Percentiles rank a stretch among this genome's conserved stretches.
These are phyloP conservation scores for Podarcis lilfordi DNA, from an alignment of 2,797 vertebrate genomes.

Conservation along the genomic window DNA sequence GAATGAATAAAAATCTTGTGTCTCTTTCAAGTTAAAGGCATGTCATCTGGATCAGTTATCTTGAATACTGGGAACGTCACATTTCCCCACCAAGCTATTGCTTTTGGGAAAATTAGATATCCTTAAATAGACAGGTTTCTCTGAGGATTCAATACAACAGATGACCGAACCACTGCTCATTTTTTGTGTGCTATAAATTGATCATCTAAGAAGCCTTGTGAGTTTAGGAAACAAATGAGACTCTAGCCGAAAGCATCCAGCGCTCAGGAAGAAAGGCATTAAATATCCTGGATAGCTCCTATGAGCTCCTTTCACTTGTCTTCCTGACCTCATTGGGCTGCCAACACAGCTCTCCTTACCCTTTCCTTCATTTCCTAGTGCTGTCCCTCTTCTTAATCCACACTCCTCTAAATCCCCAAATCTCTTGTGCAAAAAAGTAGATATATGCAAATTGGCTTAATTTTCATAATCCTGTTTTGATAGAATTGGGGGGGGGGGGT, in stretches of 20 bases:
- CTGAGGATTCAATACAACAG: neutral
- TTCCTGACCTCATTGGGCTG: neutral
- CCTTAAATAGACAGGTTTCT: neutral
- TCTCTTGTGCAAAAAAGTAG: slow-evolving; percentile 31
- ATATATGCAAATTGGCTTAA: slow-evolving; percentile 24
- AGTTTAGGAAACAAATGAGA: neutral
- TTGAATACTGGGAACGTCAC: neutral
- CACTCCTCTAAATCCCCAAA: slow-evolving; percentile 11
- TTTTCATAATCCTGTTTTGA: slow-evolving; percentile 36
- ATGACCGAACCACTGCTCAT: neutral
- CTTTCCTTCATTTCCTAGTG: neutral
- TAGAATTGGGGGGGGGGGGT: neutral
- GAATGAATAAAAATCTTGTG: no score
- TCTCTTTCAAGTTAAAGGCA: neutral
- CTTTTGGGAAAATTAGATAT: neutral
- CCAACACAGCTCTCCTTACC: neutral
- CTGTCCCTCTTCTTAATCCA: neutral
- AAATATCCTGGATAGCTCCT: neutral
- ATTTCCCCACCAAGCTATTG: neutral
- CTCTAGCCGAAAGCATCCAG: neutral
- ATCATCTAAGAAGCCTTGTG: neutral
- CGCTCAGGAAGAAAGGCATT: neutral
- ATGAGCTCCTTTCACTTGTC: neutral
- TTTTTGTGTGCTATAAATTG: neutral
- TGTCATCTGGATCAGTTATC: neutral